Conservation (phyloP, 2,797 vertebrate species). For the Serranus cabrilla region DNA sequence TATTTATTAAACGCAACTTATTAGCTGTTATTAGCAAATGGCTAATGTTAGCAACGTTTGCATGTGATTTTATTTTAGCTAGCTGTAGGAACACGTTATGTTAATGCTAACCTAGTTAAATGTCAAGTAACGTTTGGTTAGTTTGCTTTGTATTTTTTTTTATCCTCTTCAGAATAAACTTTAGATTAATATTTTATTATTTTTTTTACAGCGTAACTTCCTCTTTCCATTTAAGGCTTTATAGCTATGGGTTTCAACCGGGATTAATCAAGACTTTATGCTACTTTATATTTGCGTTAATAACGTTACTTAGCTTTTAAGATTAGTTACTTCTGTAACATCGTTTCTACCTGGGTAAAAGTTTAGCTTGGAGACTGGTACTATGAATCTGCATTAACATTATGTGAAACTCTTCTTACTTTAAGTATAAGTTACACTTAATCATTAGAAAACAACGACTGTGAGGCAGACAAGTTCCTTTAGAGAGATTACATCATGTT, state of each 20-base stretch:
- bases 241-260: too few species aligned
- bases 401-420: too few species aligned
- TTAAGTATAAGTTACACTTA: too few species aligned
- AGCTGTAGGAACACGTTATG: not conserved
- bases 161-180: too few species aligned
- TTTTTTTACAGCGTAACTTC: too few species aligned
- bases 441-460: not conserved
- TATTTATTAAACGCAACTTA: not conserved
- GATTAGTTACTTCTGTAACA: not conserved
- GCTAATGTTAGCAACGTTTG: slow-evolving; percentile 16
- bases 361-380: too few species aligned
- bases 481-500: not conserved
- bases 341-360: too few species aligned
- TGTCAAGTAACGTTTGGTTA: not conserved
- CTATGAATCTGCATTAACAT: not conserved
- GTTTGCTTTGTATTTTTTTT: too few species aligned
- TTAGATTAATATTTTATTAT: too few species aligned
- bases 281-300: too few species aligned
- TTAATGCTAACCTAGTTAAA: not conserved
- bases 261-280: too few species aligned
- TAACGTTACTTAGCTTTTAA: not conserved
- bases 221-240: too few species aligned
- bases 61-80: not conserved
- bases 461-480: not conserved
- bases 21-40: slow-evolving; percentile 13